Evolutionary conservation across 1,140 invertebrate species (phyloP).

Genomic region (Trypoxylus dichotomus): DNA sequence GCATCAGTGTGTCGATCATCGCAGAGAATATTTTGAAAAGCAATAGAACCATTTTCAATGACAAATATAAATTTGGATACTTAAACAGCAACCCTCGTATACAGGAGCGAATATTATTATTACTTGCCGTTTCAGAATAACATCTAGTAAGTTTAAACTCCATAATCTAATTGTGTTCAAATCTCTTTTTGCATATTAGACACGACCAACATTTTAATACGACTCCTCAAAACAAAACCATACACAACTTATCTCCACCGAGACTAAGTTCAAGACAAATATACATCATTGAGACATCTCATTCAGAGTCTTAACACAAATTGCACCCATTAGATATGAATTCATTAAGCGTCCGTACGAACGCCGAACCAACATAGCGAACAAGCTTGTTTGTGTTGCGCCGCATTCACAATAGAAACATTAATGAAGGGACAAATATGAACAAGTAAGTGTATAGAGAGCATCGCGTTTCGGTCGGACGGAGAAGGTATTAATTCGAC

Average conservation of each 20-base stretch:
- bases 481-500: conserved; percentile 22
- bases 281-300: conserved; percentile 15
- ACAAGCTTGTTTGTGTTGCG: conserved; percentile 13
- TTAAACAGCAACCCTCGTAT: too few relatives aligned
- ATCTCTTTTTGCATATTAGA: too few relatives aligned
- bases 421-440: conserved; percentile 29
- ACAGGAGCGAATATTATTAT: too few relatives aligned
- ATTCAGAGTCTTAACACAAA: conserved; percentile 11
- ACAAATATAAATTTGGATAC: too few relatives aligned
- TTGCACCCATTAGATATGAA: conserved; percentile 21
- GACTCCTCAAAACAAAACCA: background rate
- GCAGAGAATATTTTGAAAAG: too few relatives aligned
- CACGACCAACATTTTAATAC: too few relatives aligned
- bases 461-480: background rate
- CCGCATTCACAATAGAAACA: conserved; percentile 9
- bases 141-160: too few relatives aligned
- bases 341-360: conserved; percentile 14
- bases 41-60: too few relatives aligned
- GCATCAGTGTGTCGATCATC: too few relatives aligned
- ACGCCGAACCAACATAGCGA: background rate
- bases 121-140: too few relatives aligned
- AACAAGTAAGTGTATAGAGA: conserved; percentile 18
- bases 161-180: too few relatives aligned
- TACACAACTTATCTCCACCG: background rate
- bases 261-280: background rate